Conservation (phyloP, 92 coral and sea anemone genomes). For the Muricea muricata region DNA sequence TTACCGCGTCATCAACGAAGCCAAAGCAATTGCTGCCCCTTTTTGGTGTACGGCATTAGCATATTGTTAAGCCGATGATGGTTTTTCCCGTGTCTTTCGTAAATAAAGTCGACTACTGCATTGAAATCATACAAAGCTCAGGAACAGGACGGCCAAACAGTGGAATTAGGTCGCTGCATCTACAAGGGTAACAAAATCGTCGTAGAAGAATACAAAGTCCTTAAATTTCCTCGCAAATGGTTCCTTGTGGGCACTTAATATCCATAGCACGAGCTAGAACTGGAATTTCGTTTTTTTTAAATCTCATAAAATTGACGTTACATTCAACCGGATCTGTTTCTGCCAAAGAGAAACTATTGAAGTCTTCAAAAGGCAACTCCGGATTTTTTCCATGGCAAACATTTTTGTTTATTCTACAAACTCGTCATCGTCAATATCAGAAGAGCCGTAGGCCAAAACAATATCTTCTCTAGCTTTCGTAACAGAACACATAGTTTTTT, state of each 20-base stretch:
- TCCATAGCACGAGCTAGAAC: constrained; percentile 19
- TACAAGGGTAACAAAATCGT: constrained; percentile 20
- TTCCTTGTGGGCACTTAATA: constrained; percentile 16
- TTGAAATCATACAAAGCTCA: constrained; percentile 17
- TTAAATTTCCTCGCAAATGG: constrained; percentile 6
- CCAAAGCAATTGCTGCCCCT: constrained; percentile 29
- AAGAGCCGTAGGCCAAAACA: constrained; percentile 1
- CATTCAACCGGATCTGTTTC: background rate
- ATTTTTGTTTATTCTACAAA: background rate
- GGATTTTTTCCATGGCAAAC: constrained; percentile 22
- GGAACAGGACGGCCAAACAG: constrained; percentile 24
- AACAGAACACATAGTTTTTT: background rate
- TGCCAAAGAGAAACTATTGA: constrained; percentile 9
- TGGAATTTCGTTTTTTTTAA: constrained; percentile 18
- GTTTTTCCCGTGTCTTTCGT: constrained; percentile 13
- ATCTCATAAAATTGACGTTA: constrained; percentile 7
- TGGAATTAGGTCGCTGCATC: constrained; percentile 13
- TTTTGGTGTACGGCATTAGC: constrained; percentile 16
- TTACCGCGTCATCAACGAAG: background rate
- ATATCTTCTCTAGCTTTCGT: constrained; percentile 12
- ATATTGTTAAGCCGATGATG: constrained; percentile 19
- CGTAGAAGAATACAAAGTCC: constrained; percentile 15
- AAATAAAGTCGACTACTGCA: constrained; percentile 5
- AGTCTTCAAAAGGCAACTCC: constrained; percentile 16
- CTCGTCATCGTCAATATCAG: constrained; percentile 1